Conservation (phyloP, 2,113 vertebrate species). For the Bufo bufo region DNA sequence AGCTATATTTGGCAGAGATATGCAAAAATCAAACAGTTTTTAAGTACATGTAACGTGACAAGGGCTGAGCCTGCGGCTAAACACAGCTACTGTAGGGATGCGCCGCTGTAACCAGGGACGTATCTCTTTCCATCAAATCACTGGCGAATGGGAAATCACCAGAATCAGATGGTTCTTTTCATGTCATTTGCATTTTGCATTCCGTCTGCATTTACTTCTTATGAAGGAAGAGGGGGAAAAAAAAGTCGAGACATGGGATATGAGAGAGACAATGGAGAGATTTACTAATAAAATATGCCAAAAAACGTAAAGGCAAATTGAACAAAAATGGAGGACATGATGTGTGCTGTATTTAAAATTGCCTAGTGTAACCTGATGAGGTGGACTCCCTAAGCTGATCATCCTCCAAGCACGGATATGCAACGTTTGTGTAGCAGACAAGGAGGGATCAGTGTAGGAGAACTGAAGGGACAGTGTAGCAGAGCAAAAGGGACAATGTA, state of each 20-base stretch:
- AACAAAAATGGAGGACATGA: background rate
- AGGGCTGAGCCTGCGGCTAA: conserved; percentile 13
- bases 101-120: background rate
- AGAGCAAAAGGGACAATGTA: too few relatives aligned
- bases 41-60: conserved; percentile 44
- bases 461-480: too few relatives aligned
- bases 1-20: conserved; percentile 30
- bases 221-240: background rate
- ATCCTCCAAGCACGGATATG: too few relatives aligned
- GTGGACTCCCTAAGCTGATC: too few relatives aligned
- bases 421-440: too few relatives aligned
- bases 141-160: conserved; percentile 21
- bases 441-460: too few relatives aligned
- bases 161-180: conserved; percentile 25
- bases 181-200: conserved; percentile 35
- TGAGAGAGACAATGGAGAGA: background rate
- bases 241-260: background rate
- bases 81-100: conserved; percentile 14
- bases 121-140: conserved; percentile 41
- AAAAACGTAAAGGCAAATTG: too few relatives aligned
- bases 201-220: background rate
- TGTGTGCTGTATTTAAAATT: background rate
- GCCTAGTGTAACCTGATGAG: too few relatives aligned
- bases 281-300: background rate
- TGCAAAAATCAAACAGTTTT: conserved; percentile 38